phyloP scores from a whole-genome alignment of 2,113 vertebrate genomes.

The Potamarius usumacintae region DNA sequence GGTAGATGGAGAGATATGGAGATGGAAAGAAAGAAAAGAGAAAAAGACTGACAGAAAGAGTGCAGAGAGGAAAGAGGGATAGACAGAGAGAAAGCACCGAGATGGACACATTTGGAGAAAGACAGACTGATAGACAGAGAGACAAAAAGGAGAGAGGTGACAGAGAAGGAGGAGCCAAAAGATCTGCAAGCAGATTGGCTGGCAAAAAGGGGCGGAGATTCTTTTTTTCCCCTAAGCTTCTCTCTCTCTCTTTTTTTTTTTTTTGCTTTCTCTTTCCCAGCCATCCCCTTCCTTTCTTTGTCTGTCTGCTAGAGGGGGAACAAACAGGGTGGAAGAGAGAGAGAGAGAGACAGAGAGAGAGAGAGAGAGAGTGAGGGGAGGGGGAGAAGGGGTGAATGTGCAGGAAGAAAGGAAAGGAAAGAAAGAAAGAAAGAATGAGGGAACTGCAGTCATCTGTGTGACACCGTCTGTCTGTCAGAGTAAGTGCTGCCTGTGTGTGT shows the following conservation, averaged over 20 bases:
- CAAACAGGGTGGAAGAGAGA: slow-evolving; percentile 27
- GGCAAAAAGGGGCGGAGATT: slow-evolving; percentile 55
- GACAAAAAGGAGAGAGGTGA: slow-evolving; percentile 39
- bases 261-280: neutral
- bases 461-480: slow-evolving; percentile 24
- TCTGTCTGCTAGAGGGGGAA: slow-evolving; percentile 17
- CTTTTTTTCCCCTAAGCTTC: neutral
- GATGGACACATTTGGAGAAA: neutral
- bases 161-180: slow-evolving; percentile 52
- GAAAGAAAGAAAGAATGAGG: slow-evolving; percentile 18
- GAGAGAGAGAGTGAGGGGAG: neutral
- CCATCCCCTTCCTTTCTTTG: slow-evolving; percentile 23
- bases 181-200: slow-evolving; percentile 41
- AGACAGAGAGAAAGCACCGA: neutral
- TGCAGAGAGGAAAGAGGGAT: slow-evolving; percentile 15
- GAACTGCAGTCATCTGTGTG: slow-evolving; percentile 26
- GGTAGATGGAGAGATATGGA: neutral
- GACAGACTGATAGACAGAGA: slow-evolving; percentile 38
- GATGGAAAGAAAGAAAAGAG: neutral
- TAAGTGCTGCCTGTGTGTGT: slow-evolving; percentile 2
- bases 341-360: neutral
- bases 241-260: slow-evolving; percentile 40
- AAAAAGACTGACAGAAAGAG: neutral
- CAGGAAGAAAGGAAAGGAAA: slow-evolving; percentile 8
- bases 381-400: neutral